Conservation (phyloP, 35 echinoderm and acorn worm genomes). For the Holothuria glaberrima region DNA sequence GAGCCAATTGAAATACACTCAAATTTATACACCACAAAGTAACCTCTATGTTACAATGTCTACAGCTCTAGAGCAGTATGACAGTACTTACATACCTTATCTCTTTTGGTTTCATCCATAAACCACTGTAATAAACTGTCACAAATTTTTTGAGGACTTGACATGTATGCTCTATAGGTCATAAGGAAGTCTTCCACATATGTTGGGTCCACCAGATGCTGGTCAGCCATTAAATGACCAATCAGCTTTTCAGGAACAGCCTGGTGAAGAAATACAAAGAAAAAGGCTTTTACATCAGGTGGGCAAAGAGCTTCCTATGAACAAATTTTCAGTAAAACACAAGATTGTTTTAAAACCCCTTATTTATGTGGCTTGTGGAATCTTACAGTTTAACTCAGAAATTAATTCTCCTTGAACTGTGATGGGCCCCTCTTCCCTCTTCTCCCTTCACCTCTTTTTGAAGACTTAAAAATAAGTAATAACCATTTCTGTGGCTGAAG, state of each 20-base stretch:
- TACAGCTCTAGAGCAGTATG: too few relatives aligned
- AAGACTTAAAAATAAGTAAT: too few relatives aligned
- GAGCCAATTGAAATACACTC: too few relatives aligned
- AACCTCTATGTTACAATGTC: too few relatives aligned
- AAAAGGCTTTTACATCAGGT: too few relatives aligned
- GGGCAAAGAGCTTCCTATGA: too few relatives aligned
- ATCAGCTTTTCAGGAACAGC: constrained; percentile 79
- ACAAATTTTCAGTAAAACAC: too few relatives aligned
- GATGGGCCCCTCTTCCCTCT: too few relatives aligned
- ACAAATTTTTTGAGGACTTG: constrained; percentile 75
- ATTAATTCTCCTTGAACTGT: too few relatives aligned
- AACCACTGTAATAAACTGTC: constrained; percentile 82
- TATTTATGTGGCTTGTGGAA: background rate
- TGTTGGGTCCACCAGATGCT: constrained; percentile 92
- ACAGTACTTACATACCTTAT: constrained; percentile 70
- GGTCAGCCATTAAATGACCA: constrained; percentile 83
- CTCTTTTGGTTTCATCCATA: constrained; percentile 74
- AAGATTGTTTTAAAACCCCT: background rate
- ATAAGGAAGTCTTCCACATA: constrained; percentile 98
- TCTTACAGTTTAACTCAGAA: background rate
- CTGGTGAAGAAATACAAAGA: constrained; percentile 54
- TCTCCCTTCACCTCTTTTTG: too few relatives aligned
- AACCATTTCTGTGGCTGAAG: too few relatives aligned
- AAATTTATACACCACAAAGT: too few relatives aligned
- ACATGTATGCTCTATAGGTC: constrained; percentile 88